Evolutionary conservation across 2,888 invertebrate genomes (phyloP).

Genomic region (Cerastis leucographa): DNA sequence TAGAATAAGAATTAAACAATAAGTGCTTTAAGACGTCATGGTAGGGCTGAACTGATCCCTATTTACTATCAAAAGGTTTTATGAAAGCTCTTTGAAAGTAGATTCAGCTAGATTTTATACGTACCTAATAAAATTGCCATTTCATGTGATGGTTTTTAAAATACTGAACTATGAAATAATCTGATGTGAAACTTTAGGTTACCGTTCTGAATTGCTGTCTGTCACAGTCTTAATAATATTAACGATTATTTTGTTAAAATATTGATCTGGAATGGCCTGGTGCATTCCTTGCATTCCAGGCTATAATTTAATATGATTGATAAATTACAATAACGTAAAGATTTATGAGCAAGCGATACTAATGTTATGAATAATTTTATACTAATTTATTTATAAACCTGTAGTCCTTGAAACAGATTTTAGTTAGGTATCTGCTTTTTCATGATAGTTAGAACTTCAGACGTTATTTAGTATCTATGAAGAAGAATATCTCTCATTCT

Average conservation of each 20-base stretch:
- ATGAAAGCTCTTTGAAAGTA: slow-evolving; percentile 6
- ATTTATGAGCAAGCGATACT: not conserved
- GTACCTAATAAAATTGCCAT: not conserved
- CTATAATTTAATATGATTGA: not conserved
- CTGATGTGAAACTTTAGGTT: not conserved
- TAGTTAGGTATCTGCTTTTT: not conserved
- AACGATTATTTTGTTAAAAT: too few species aligned
- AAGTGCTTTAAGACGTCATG: too few species aligned
- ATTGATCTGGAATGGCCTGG: not conserved
- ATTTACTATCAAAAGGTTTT: slow-evolving; percentile 22
- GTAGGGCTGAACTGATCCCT: too few species aligned
- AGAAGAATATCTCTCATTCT: not conserved
- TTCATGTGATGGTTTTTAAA: not conserved
- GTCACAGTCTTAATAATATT: not conserved
- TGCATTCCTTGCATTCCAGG: not conserved
- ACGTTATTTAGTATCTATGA: not conserved
- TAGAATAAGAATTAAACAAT: too few species aligned
- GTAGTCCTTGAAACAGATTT: not conserved
- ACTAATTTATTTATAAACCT: not conserved
- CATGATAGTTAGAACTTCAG: not conserved
- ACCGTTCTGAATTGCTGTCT: not conserved
- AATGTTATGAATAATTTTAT: slow-evolving; percentile 15
- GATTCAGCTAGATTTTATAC: not conserved
- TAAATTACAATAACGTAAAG: slow-evolving; percentile 1
- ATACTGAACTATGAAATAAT: not conserved